phyloP scores from a whole-genome alignment of 2,113 vertebrate species.

The Chauna torquata region DNA sequence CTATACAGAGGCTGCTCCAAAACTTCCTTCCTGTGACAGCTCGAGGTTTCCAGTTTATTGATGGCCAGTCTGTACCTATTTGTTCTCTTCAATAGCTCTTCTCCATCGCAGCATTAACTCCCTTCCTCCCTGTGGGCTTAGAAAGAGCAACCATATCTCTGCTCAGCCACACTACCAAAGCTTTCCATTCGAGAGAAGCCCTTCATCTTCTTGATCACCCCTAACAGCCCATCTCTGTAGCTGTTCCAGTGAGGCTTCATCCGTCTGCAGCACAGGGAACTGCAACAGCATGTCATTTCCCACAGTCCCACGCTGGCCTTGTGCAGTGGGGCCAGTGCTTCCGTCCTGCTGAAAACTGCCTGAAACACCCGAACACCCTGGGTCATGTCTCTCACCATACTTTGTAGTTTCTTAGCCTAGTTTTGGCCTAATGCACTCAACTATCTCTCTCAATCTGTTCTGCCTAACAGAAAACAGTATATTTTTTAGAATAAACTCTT shows the following conservation, averaged over 20 bases:
- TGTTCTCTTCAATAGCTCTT: constrained; percentile 30
- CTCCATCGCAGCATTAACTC: neutral
- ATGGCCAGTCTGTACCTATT: neutral
- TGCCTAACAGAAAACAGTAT: neutral
- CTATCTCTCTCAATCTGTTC: neutral
- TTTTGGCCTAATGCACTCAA: neutral
- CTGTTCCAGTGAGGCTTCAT: neutral
- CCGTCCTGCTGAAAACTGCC: neutral
- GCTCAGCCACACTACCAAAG: neutral
- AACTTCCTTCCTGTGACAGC: neutral
- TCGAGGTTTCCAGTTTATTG: neutral
- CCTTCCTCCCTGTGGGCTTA: constrained; percentile 6
- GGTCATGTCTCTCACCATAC: neutral
- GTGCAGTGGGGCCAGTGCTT: too few species aligned
- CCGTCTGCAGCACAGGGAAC: neutral
- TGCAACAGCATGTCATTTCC: neutral
- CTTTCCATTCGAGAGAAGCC: neutral
- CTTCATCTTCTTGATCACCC: neutral
- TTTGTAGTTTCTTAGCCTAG: neutral
- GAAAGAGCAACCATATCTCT: neutral
- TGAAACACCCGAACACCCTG: neutral
- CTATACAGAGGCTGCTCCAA: neutral
- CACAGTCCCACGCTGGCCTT: neutral
- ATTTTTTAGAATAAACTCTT: neutral
- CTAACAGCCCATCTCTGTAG: neutral